Percentiles rank a stretch among this genome's conserved stretches.
phyloP scores from a whole-genome alignment of 2,888 invertebrate species.

The Microctonus aethiopoides region DNA sequence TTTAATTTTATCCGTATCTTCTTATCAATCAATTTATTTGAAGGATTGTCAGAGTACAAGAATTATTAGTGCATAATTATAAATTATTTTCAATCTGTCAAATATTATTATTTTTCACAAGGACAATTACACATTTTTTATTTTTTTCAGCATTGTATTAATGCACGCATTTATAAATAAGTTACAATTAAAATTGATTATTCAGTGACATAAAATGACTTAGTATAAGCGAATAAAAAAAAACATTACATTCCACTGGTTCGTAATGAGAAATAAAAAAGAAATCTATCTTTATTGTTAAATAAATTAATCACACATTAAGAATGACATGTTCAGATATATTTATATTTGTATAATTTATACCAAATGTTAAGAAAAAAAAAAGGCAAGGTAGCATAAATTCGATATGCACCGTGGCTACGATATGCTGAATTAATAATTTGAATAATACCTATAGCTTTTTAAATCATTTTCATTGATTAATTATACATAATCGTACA shows the following conservation, averaged over 20 bases:
- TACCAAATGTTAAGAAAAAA: background rate
- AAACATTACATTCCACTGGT: too few relatives aligned
- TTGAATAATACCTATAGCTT: conserved; percentile 34
- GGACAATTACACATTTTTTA: background rate
- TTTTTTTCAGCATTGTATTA: background rate
- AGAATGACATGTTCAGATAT: background rate
- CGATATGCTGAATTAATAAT: conserved; percentile 42
- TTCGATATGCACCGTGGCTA: conserved; percentile 17
- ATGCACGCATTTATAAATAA: background rate
- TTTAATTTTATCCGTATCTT: too few relatives aligned
- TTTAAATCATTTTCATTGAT: conserved; percentile 33
- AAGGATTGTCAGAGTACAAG: background rate
- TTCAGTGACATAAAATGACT: conserved; percentile 2
- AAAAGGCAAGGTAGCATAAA: background rate
- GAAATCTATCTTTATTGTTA: too few relatives aligned
- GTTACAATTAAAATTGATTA: background rate
- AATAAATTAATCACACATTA: background rate
- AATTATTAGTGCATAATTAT: background rate
- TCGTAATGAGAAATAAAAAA: too few relatives aligned
- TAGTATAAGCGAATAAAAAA: background rate
- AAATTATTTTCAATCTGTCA: background rate
- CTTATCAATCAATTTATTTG: background rate
- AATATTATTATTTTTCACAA: background rate
- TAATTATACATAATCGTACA: conserved; percentile 40
- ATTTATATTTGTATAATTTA: background rate